Base-by-base conservation (phyloP, 1,140 invertebrate species). In the Leptinotarsa lineolata region DNA sequence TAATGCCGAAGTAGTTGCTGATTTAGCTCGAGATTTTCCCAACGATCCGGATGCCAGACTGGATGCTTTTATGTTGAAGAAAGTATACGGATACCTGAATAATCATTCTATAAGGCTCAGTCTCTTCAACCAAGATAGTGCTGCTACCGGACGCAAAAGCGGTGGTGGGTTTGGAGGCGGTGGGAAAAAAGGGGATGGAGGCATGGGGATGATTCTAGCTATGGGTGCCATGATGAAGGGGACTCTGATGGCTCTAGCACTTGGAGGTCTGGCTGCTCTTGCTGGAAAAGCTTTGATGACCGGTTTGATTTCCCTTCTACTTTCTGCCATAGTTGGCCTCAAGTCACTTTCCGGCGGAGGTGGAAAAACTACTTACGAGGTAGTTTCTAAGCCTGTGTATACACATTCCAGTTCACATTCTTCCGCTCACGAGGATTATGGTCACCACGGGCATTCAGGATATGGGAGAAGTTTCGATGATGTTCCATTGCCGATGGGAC, bases 221-320 rank as follows among this genome's bases (percentile, higher is more conserved):
- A 87, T 86, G 15, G 88, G 85, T 48, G 81, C 90, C 63, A 88
- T 91, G 88, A 90, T 91, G 88, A 91, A 91, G 85, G 90, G 88
- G 85, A 94, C 92, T 2, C 81, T 94, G 0, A 89, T 92, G 79
- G 92, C 92, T 0, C 79, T 94, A 15, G 93, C 90, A 8, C 85
- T 94, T 69, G 92, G 91, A n/a, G 92, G 90, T 0, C 82, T 95
- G 2, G 93, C 93, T 0, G 85, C 92, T 58, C 84, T 94, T 3
- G 92, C 93, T 4, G 93, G 93, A n/a, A 95, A 95, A 84, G 93
- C 93, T 2, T 81, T 95, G 12, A 94, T 94, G 91, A 93, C 92
- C 0, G 92, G 91, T 15, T 78, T 95, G 39, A 91, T 94, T 88
- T 92, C 93, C 0, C 84, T 94, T 1, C 89, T 94, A 82, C 84